Percentiles rank a stretch among this genome's conserved stretches.
Evolutionary conservation across 2,113 vertebrate species (phyloP).

Genomic region (Naja naja): DNA sequence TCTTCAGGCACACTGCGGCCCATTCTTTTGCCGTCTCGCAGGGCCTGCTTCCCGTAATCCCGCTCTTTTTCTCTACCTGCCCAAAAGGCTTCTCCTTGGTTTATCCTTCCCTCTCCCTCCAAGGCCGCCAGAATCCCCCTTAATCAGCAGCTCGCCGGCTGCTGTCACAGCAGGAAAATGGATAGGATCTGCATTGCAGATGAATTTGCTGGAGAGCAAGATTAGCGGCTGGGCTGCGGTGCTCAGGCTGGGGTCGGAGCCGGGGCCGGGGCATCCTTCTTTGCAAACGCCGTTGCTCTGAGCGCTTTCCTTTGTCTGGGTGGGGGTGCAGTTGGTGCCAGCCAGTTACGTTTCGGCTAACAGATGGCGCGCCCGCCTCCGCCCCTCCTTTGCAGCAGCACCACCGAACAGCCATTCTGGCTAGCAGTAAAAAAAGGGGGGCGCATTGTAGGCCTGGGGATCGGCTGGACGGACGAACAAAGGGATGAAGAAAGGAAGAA

Average conservation of each 20-base stretch:
- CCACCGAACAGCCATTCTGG: conserved; percentile 49
- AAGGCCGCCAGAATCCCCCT: conserved; percentile 54
- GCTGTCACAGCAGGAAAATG: conserved; percentile 65
- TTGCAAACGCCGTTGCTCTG: conserved; percentile 40
- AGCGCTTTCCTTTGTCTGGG: conserved; percentile 56
- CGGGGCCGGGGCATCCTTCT: conserved; percentile 45
- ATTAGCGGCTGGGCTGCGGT: conserved; percentile 48
- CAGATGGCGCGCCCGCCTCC: neutral
- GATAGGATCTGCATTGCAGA: conserved; percentile 69
- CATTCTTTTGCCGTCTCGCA: conserved; percentile 30
- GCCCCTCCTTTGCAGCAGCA: neutral
- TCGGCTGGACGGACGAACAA: neutral
- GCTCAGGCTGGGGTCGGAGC: conserved; percentile 7
- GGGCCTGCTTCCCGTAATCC: conserved; percentile 33
- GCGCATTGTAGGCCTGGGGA: conserved; percentile 26
- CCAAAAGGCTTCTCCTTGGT: conserved; percentile 41
- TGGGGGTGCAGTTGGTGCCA: conserved; percentile 43
- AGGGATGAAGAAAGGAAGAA: conserved; percentile 36
- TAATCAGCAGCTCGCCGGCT: conserved; percentile 62
- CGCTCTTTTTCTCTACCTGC: conserved; percentile 25
- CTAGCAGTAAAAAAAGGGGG: conserved; percentile 38
- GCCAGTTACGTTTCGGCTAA: conserved; percentile 45
- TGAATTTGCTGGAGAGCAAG: conserved; percentile 57
- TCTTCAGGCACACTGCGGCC: conserved; percentile 42
- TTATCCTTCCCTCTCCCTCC: conserved; percentile 35